Conservation (phyloP, 2,797 vertebrate genomes). For the Babyrousa celebensis region DNA sequence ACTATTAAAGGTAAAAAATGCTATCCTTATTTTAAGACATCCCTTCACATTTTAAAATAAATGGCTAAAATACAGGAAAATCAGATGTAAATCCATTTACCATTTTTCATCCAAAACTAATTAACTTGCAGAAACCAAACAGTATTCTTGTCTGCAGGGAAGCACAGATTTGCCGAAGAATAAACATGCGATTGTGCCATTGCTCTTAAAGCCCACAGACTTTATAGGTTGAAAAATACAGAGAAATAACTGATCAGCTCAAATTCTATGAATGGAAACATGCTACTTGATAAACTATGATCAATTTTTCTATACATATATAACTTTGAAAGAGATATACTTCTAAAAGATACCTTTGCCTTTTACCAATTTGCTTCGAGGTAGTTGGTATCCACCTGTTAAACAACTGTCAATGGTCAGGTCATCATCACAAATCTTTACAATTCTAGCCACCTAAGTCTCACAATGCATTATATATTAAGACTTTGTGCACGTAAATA, state of each 20-base stretch:
- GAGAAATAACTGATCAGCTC: constrained; percentile 68
- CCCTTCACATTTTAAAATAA: constrained; percentile 85
- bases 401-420: constrained; percentile 83
- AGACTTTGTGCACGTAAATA: constrained; percentile 91
- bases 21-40: constrained; percentile 43
- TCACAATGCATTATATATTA: constrained; percentile 91
- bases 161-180: constrained; percentile 86
- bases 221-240: constrained; percentile 47
- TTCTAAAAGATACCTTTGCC: constrained; percentile 82
- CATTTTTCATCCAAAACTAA: constrained; percentile 90
- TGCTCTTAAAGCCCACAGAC: constrained; percentile 56
- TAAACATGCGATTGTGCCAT: constrained; percentile 85
- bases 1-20: constrained; percentile 68
- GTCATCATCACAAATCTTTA: constrained; percentile 88
- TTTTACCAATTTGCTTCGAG: constrained; percentile 90
- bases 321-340: constrained; percentile 79
- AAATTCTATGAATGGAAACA: constrained; percentile 80
- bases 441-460: constrained; percentile 88
- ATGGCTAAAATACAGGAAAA: constrained; percentile 86
- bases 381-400: constrained; percentile 90
- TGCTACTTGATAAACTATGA: constrained; percentile 80
- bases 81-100: constrained; percentile 87
- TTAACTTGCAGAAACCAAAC: constrained; percentile 87
- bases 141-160: constrained; percentile 83
- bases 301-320: constrained; percentile 78